Evolutionary conservation across 2,113 vertebrate genomes (phyloP), one percentile per base, ranked within the genome.

Genomic region (Orycteropus afer): DNA sequence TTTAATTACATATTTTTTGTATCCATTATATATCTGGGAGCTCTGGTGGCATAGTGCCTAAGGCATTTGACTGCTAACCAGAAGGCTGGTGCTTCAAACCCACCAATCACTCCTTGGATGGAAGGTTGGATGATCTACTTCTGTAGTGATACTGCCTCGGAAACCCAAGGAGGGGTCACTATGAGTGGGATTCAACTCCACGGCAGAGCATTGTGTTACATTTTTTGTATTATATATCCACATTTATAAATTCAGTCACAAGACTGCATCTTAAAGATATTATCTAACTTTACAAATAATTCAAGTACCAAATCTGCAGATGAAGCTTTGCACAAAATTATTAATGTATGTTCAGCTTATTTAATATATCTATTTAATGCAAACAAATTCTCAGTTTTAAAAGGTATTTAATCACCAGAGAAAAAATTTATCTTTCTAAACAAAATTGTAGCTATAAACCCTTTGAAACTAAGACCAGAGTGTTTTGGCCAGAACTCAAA

Each of bases 1-100:
- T 57, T 79, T 86, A 82, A 73, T 80, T 89, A 65, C 4, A 49
- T 69, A 80, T 90, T 90, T 79, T 91, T 20, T 18, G 67, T 85
- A 77, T 51, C 34, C 69, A 81, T 81, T n/a, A n/a, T n/a, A n/a
- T n/a, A n/a, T n/a, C n/a, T n/a, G n/a, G n/a, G n/a, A n/a, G n/a
- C n/a, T n/a, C n/a, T n/a, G n/a, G n/a, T n/a, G n/a, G n/a, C n/a
- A n/a, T n/a, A n/a, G n/a, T n/a, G n/a, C n/a, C n/a, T n/a, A n/a
- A n/a, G n/a, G n/a, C n/a, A n/a, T n/a, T n/a, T n/a, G n/a, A n/a
- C n/a, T n/a, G n/a, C n/a, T n/a, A n/a, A n/a, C n/a, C n/a, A n/a
- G n/a, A n/a, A n/a, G n/a, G n/a, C n/a, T n/a, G n/a, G n/a, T n/a
- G n/a, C n/a, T n/a, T n/a, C n/a, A n/a, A n/a, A n/a, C n/a, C n/a